Conservation (phyloP, 1,140 invertebrate genomes). For the Cardiocondyla obscurior region DNA sequence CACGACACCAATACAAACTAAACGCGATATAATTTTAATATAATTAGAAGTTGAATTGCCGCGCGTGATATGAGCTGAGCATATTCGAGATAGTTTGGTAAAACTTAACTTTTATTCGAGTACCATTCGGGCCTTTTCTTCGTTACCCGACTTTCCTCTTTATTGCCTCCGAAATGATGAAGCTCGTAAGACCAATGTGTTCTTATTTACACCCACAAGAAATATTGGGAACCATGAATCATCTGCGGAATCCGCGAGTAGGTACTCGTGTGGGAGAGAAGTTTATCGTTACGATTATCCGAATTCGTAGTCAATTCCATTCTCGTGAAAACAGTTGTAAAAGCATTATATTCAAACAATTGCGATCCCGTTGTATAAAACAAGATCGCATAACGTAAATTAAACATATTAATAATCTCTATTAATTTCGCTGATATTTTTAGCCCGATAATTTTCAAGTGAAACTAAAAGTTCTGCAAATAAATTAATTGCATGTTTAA, state of each 20-base stretch:
- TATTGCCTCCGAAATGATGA: background rate
- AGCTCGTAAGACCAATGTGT: background rate
- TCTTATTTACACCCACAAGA: constrained; percentile 2
- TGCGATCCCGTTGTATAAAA: background rate
- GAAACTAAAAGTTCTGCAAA: background rate
- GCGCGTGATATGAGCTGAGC: background rate
- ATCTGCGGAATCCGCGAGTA: background rate
- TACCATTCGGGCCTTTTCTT: background rate
- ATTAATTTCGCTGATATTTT: background rate
- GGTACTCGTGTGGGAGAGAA: too few relatives aligned
- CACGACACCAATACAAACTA: constrained; percentile 16
- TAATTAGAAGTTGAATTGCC: constrained; percentile 19
- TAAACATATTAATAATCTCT: background rate
- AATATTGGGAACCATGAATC: background rate
- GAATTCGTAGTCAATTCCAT: background rate
- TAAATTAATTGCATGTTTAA: background rate
- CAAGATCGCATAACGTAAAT: background rate
- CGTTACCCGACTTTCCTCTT: background rate
- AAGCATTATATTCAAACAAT: background rate
- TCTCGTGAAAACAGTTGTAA: background rate
- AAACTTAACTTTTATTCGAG: background rate
- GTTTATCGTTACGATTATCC: background rate
- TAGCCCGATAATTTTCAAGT: background rate
- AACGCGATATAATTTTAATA: constrained; percentile 28
- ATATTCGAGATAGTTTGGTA: background rate